Base-by-base conservation (phyloP, 2,797 vertebrate species). In the Kryptolebias ocellatus region DNA sequence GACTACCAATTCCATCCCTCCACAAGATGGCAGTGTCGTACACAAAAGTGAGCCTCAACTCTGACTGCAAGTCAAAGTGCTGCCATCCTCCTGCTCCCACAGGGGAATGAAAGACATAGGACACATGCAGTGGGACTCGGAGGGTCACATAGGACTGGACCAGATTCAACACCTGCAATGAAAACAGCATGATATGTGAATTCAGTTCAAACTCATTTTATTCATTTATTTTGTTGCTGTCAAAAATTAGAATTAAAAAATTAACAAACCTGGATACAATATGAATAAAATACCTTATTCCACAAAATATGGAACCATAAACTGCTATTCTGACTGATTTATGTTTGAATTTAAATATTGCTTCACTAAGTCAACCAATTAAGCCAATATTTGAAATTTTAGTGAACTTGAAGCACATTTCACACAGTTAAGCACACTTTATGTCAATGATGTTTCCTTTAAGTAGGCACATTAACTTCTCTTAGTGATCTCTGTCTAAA, bases 11-110 rank as follows among this genome's bases (percentile, higher is more conserved):
- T 0, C 97, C 97, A 0, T 98, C 96, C 69, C 88, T 94, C 97
- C 97, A 99, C 87, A 99, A 93, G 94, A 98, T 98, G 95, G 97
- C 97, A 78, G 97, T 99, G 92, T 99, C 97, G 58, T 99, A 99
- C 86, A 98, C 97, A 4, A 99, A 99, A 16, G 97, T 99, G 28
- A 99, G 94, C 14, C 95, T 94, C 0, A 99, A 94, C 90, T 98
- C 97, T 0, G 97, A 96, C 85, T 96, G 95, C 27, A 98, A 81
- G 82, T 99, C 97, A 50, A 99, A 98, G 86, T 99, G 97, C 87
- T 98, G 97, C 97, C 97, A 99, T 45, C 97, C 96, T 7, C 96
- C 97, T 0, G 89, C 85, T 0, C 96, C 97, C 67, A 95, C 96
- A 0, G 97, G 97, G 0, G 97, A 98, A 83, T 98, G 96, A 87